A percentile compares a stretch with the other conserved stretches of the same genome.
phyloP scores from a whole-genome alignment of 2,113 vertebrate species.

The Varanus salvator region DNA sequence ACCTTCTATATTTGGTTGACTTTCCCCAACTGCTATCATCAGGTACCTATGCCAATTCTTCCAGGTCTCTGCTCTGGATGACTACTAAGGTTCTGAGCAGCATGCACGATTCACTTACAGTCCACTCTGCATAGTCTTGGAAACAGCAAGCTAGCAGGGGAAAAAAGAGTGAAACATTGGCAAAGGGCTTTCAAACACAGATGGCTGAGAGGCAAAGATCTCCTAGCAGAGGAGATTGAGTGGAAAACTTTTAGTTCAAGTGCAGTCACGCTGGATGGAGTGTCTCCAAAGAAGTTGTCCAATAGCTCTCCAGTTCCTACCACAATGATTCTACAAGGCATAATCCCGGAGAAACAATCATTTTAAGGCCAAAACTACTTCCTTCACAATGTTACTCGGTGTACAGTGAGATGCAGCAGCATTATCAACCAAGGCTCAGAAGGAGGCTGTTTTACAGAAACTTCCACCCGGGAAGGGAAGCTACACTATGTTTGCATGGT shows the following conservation, averaged over 20 bases:
- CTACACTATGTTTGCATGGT: constrained; percentile 26
- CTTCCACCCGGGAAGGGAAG: constrained; percentile 29
- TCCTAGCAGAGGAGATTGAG: constrained; percentile 45
- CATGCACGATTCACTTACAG: constrained; percentile 47
- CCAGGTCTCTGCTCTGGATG: constrained; percentile 44
- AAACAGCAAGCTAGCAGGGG: constrained; percentile 40
- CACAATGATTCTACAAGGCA: constrained; percentile 45
- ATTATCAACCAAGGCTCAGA: constrained; percentile 37
- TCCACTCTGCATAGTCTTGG: constrained; percentile 57
- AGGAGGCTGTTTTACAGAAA: constrained; percentile 7
- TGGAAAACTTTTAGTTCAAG: constrained; percentile 59
- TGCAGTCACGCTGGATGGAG: constrained; percentile 49
- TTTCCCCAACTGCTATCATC: constrained; percentile 28
- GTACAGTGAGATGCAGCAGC: constrained; percentile 41
- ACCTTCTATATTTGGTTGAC: background rate
- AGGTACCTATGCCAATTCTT: constrained; percentile 55
- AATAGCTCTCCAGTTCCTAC: constrained; percentile 16
- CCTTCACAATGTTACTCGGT: constrained; percentile 17
- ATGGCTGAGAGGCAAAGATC: constrained; percentile 55
- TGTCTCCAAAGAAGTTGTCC: constrained; percentile 44
- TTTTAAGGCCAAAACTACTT: constrained; percentile 31
- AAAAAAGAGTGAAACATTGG: constrained; percentile 41
- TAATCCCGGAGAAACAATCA: constrained; percentile 27
- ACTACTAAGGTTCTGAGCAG: constrained; percentile 59
- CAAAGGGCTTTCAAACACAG: constrained; percentile 49